Base-by-base conservation (phyloP, 2,113 vertebrate species). In the Xenopus laevis region DNA sequence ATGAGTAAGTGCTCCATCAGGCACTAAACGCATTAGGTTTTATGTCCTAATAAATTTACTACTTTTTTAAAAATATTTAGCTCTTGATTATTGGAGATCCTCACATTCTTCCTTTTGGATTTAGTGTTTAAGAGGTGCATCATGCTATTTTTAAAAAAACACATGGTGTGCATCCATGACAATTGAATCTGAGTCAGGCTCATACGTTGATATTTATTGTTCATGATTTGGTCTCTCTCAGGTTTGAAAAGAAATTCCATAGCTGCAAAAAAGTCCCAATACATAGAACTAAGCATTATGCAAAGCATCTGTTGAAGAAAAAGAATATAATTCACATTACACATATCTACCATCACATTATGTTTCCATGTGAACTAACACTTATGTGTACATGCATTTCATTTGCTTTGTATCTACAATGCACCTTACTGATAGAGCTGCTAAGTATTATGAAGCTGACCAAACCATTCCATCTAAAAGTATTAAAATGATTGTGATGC, bases 371-470 rank as follows among this genome's bases (percentile, higher is more conserved):
- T 71, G 20, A 65, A 57, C 44, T 23, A 65, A 21, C 20, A 65
- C 45, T 72, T n/a, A 2, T 40, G 33, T 50, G 47, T 55, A 55
- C 53, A n/a, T 55, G 15, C 33, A 65, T 17, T 55, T 12, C n/a
- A 23, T 66, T 47, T 45, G 13, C 63, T 40, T 59, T 63, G 62
- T 65, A 58, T 50, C 63, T 66, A 73, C 45, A 66, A 73, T 66
- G 71, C 71, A 73, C 63, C 63, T 73, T 66, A 73, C 21, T 30
- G 30, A 66, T 58, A 23, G 71, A 73, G 71, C 71, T 73, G 71
- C 63, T 73, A 73, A 66, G 47, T 46, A 4, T 10, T 23, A 7
- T 60, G 58, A 60, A 60, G 20, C 18, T 60, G 18, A 60, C 10
- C 10, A 13, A 2, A 3, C 1, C 10, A 60, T 21, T 12, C 10